A percentile compares a stretch with the other conserved stretches of the same genome.
Conservation (phyloP, 2,797 vertebrate species). For the Myiotriccus ornatus region DNA sequence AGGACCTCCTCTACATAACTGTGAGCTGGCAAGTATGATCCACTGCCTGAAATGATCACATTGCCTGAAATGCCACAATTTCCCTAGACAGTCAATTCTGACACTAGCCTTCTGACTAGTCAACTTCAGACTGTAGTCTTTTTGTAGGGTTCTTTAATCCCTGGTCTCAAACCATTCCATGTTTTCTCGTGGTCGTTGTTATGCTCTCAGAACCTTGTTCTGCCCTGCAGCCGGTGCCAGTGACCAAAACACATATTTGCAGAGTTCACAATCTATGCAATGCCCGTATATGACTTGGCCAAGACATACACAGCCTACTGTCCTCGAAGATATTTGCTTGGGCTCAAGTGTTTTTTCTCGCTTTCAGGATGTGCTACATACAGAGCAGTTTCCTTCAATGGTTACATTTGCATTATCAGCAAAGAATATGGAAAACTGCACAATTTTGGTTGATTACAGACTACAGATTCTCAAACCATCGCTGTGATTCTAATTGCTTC, state of each 20-base stretch:
- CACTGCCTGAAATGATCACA: background rate
- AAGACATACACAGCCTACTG: background rate
- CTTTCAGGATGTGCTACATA: conserved; percentile 59
- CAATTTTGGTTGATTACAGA: conserved; percentile 81
- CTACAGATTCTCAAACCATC: conserved; percentile 62
- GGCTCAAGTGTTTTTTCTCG: conserved; percentile 17
- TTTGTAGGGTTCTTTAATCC: background rate
- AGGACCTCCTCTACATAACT: rapidly evolving
- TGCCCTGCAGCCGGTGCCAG: background rate
- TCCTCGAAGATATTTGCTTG: background rate
- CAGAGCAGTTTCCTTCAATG: conserved; percentile 70
- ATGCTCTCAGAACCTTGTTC: background rate
- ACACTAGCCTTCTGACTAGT: no score
- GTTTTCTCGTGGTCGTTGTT: background rate
- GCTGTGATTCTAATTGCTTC: conserved; percentile 74
- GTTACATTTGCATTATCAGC: conserved; percentile 78
- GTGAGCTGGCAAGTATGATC: background rate
- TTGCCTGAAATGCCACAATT: background rate
- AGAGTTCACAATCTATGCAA: background rate
- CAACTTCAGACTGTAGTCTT: background rate
- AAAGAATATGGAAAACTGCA: conserved; percentile 78
- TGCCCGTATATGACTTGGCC: background rate
- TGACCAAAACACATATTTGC: background rate
- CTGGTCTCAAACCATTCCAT: background rate
- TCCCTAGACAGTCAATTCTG: background rate